Percentiles rank a stretch among this genome's conserved stretches.
Evolutionary conservation across 2,888 invertebrate genomes (phyloP).

Genomic region (Hypercompe scribonia): DNA sequence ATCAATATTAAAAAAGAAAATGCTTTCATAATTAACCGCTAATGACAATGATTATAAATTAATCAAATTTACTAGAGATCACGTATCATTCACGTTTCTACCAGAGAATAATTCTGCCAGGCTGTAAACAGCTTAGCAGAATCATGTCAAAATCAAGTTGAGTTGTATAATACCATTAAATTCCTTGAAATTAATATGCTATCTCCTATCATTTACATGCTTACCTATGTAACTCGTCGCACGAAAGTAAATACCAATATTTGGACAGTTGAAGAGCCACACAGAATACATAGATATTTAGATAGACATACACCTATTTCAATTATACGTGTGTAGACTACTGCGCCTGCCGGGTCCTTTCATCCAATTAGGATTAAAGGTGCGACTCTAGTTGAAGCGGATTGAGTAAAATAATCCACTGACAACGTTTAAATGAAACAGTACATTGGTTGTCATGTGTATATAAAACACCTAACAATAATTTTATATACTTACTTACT

Average conservation of each 20-base stretch:
- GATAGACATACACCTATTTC: slow-evolving; percentile 59
- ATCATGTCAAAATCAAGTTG: too few species aligned
- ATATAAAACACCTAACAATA: not conserved
- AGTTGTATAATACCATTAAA: not conserved
- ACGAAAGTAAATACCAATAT: slow-evolving; percentile 32
- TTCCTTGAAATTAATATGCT: not conserved
- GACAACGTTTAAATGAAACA: not conserved
- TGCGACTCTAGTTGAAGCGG: slow-evolving; percentile 53
- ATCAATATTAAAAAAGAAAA: too few species aligned
- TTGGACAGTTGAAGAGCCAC: slow-evolving; percentile 41
- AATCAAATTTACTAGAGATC: too few species aligned
- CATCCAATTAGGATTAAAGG: slow-evolving; percentile 80
- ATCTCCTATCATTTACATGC: slow-evolving; percentile 23
- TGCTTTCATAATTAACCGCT: too few species aligned
- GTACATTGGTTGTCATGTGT: not conserved
- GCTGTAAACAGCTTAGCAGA: not conserved
- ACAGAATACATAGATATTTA: slow-evolving; percentile 22
- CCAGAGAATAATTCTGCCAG: too few species aligned
- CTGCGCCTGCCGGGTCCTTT: slow-evolving; percentile 69
- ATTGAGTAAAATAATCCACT: not conserved
- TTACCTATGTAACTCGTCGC: slow-evolving; percentile 32
- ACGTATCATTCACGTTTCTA: too few species aligned
- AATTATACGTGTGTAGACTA: slow-evolving; percentile 72
- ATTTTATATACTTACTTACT: too few species aligned
- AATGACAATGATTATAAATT: too few species aligned